Percentiles rank a stretch among this genome's conserved stretches.
These are phyloP conservation scores for Spatulosminthurus flaviceps DNA, from an alignment of 2,888 invertebrate genomes.

Conservation along the genomic window DNA sequence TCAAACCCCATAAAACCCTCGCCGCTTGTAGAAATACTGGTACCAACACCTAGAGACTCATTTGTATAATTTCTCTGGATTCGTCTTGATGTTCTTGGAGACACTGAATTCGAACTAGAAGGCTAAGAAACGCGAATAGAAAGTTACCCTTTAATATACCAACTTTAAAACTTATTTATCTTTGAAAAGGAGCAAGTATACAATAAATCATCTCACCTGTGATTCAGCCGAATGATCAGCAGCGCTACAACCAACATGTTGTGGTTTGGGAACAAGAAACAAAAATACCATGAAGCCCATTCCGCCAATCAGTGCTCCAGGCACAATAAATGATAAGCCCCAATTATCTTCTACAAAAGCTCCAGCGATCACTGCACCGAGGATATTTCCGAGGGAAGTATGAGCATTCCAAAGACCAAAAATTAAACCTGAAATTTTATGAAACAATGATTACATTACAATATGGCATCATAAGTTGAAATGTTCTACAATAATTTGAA, in stretches of 20 bases:
- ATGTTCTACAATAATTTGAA: too few relatives aligned
- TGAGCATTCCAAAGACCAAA: conserved; percentile 98
- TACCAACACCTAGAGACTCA: conserved; percentile 47
- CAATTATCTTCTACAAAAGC: conserved; percentile 86
- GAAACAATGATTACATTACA: not conserved
- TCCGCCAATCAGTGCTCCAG: conserved; percentile 81
- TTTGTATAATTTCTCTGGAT: conserved; percentile 44
- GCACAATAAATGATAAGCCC: conserved; percentile 87
- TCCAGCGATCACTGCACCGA: conserved; percentile 90
- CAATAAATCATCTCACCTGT: conserved; percentile 32
- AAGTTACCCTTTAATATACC: too few relatives aligned
- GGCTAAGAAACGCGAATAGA: not conserved
- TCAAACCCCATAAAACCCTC: conserved; percentile 45
- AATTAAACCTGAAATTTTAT: conserved; percentile 72
- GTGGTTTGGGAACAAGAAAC: conserved; percentile 84
- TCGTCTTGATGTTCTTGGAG: conserved; percentile 34
- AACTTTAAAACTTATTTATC: not conserved
- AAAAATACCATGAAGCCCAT: conserved; percentile 81
- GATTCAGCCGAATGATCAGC: conserved; percentile 64
- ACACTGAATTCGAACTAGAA: conserved; percentile 26
- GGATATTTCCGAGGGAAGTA: conserved; percentile 93
- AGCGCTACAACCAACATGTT: conserved; percentile 74
- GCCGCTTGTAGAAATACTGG: conserved; percentile 44
- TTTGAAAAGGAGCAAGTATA: not conserved
- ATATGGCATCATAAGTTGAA: too few relatives aligned